phyloP scores from a whole-genome alignment of 2,888 invertebrate genomes.

The Drosophila cognata region DNA sequence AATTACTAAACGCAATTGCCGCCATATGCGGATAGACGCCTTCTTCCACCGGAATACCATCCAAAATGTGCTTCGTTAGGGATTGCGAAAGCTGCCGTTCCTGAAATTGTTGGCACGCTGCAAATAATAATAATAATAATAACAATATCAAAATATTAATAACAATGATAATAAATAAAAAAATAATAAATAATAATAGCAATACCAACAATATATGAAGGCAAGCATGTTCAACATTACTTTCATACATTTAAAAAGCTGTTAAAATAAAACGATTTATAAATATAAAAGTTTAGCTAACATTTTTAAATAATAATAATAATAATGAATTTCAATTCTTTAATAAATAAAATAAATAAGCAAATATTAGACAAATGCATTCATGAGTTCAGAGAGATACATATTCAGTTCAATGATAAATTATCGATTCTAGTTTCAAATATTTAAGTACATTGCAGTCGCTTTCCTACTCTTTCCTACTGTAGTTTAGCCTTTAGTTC shows the following conservation, averaged over 20 bases:
- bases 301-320: neutral
- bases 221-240: neutral
- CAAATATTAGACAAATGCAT: neutral
- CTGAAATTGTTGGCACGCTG: conserved; percentile 33
- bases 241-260: neutral
- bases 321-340: neutral
- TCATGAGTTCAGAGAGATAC: neutral
- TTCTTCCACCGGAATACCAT: conserved; percentile 66
- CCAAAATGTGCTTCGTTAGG: conserved; percentile 75
- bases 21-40: conserved; percentile 83
- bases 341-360: neutral
- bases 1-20: conserved; percentile 69
- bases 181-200: neutral
- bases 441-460: neutral
- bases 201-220: neutral
- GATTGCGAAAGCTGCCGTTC: neutral
- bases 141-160: neutral
- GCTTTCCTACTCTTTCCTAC: too few relatives aligned
- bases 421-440: neutral
- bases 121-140: neutral
- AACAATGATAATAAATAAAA: neutral
- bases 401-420: neutral
- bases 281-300: neutral
- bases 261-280: neutral
- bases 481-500: too few relatives aligned